These are phyloP conservation scores for Papilio helenus DNA, from an alignment of 1,140 invertebrate genomes.

Conservation along the genomic window DNA sequence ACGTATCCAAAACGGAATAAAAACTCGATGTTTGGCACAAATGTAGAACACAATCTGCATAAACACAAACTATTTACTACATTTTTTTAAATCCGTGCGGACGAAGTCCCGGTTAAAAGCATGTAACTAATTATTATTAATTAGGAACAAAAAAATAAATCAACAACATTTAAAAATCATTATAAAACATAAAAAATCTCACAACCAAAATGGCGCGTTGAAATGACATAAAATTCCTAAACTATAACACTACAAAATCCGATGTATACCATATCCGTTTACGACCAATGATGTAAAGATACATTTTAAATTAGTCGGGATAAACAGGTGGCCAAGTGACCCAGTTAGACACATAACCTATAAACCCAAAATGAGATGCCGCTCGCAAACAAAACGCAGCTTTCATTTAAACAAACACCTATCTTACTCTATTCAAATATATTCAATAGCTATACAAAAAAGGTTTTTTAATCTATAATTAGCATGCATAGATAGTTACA, in stretches of 20 bases:
- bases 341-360: slow-evolving; percentile 23
- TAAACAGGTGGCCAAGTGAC: slow-evolving; percentile 24
- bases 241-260: neutral
- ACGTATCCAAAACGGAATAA: too few relatives aligned
- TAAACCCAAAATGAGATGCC: neutral
- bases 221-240: neutral
- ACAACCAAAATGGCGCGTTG: neutral
- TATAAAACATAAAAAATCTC: neutral
- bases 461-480: too few relatives aligned
- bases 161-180: neutral
- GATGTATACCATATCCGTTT: neutral
- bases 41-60: too few relatives aligned
- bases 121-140: too few relatives aligned
- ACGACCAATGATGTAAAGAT: neutral
- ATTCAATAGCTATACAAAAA: neutral
- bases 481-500: too few relatives aligned
- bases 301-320: slow-evolving; percentile 16
- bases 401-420: slow-evolving; percentile 1
- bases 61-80: too few relatives aligned
- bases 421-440: neutral
- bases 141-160: neutral
- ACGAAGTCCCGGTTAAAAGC: too few relatives aligned
- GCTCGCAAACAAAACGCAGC: neutral
- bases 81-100: too few relatives aligned
- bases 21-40: too few relatives aligned